Percentiles rank a stretch among this genome's conserved stretches.
Evolutionary conservation across 2,888 invertebrate genomes (phyloP).

Genomic region (Ochropleura plecta): DNA sequence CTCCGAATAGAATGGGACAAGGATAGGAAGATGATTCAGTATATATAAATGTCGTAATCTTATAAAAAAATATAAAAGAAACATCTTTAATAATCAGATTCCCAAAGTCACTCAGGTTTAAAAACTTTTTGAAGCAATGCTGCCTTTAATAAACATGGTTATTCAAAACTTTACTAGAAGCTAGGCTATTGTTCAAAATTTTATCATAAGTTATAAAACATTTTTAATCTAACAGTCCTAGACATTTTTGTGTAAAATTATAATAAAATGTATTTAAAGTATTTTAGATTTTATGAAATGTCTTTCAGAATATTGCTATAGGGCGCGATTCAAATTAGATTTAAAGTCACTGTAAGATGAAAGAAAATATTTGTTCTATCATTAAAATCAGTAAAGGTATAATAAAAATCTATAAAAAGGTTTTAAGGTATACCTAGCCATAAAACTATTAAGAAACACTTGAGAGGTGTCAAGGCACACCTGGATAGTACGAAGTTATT

Average conservation of each 20-base stretch:
- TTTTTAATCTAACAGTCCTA: slow-evolving; percentile 29
- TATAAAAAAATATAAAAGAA: neutral
- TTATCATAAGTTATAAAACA: slow-evolving; percentile 48
- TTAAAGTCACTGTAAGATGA: neutral
- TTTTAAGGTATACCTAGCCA: neutral
- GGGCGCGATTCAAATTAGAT: slow-evolving; percentile 7
- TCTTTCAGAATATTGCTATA: neutral
- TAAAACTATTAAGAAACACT: too few species aligned
- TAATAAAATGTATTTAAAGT: slow-evolving; percentile 6
- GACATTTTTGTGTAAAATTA: slow-evolving; percentile 6
- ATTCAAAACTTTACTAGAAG: slow-evolving; percentile 11
- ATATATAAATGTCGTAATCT: too few species aligned
- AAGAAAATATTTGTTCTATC: neutral
- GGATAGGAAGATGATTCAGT: too few species aligned
- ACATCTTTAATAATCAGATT: slow-evolving; percentile 38
- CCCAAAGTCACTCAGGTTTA: slow-evolving; percentile 31
- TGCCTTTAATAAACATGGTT: slow-evolving; percentile 45
- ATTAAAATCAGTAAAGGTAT: neutral
- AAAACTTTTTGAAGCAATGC: slow-evolving; percentile 21
- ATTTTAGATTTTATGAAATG: neutral
- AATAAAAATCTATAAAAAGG: neutral
- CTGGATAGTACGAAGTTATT: too few species aligned
- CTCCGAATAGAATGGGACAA: too few species aligned
- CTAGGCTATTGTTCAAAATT: slow-evolving; percentile 32
- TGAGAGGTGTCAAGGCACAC: too few species aligned